Base-by-base conservation (phyloP, 2,113 vertebrate species). In the Paraplagusia blochii region DNA sequence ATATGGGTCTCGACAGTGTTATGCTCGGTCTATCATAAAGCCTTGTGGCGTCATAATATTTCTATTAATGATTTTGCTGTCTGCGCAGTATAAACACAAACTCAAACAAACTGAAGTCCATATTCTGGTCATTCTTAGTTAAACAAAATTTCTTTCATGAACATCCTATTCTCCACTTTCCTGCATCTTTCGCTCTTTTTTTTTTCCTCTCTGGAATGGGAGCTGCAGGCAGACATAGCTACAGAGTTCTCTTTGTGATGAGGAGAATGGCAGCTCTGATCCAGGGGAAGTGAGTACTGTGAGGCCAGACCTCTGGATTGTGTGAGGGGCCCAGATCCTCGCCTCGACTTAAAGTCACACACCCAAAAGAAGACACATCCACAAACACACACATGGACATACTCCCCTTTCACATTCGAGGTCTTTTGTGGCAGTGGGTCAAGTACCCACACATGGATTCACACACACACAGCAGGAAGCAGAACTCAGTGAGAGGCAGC, bases 231-330 rank as follows among this genome's bases (percentile, higher is more conserved):
- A 66, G 77, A 74, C 84, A 77, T 69, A 76, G 79, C 83, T 74
- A 89, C 89, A 88, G 87, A 89, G 82, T 77, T 79, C 53, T 84
- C 87, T 88, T 90, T 90, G 88, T 90, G 66, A 86, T 73, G 76
- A 64, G 79, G 85, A 89, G 85, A 88, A 88, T 83, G 82, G 75
- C 78, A 64, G 80, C 85, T 90, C 87, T 89, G 86, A 90, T 89
- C 83, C 86, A 76, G 84, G 85, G 85, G 87, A 89, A 88, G 89
- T 84, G 82, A 76, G 72, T 76, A 74, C 74, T 76, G 82, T 63
- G 76, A 83, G 82, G 73, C 70, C 80, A 66, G 54, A 81, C 85
- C 83, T 75, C 54, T 48, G 69, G 54, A 86, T 90, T 90, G 89
- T 90, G 84, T 72, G 61, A 79, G 79, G 74, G 83, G 81, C 83